A percentile compares a stretch with the other conserved stretches of the same genome.
phyloP scores from a whole-genome alignment of 2,113 vertebrate species.

The Furnarius figulus region DNA sequence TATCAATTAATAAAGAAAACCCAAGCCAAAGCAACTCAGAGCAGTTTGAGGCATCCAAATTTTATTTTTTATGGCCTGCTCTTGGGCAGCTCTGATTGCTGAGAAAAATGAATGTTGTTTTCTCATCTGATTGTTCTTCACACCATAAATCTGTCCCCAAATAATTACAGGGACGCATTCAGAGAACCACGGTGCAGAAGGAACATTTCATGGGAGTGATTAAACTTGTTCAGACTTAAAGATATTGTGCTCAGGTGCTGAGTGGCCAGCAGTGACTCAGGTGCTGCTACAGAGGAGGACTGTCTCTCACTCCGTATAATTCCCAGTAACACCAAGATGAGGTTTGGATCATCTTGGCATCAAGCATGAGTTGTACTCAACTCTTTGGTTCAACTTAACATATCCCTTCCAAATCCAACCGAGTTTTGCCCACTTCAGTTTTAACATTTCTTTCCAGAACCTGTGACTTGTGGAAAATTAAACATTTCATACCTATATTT shows the following conservation, averaged over 20 bases:
- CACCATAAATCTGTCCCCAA: not conserved
- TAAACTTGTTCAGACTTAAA: not conserved
- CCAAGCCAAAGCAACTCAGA: not conserved
- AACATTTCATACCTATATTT: not conserved
- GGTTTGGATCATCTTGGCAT: not conserved
- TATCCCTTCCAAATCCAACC: not conserved
- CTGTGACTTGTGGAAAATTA: not conserved
- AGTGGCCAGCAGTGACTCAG: not conserved
- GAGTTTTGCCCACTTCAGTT: not conserved
- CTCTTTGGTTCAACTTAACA: not conserved
- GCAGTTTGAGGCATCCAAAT: not conserved
- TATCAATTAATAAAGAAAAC: not conserved
- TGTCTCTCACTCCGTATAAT: not conserved
- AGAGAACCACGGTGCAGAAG: not conserved
- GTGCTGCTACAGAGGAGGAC: not conserved
- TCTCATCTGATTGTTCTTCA: not conserved
- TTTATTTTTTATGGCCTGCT: not conserved
- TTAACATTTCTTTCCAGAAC: not conserved
- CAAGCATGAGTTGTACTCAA: not conserved
- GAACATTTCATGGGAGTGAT: not conserved
- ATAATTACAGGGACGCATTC: not conserved
- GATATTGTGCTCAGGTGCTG: not conserved
- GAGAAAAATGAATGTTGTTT: not conserved
- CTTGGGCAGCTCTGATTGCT: not conserved
- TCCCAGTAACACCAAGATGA: not conserved